phyloP scores from a whole-genome alignment of 2,113 vertebrate genomes.

The Centropus bengalensis region DNA sequence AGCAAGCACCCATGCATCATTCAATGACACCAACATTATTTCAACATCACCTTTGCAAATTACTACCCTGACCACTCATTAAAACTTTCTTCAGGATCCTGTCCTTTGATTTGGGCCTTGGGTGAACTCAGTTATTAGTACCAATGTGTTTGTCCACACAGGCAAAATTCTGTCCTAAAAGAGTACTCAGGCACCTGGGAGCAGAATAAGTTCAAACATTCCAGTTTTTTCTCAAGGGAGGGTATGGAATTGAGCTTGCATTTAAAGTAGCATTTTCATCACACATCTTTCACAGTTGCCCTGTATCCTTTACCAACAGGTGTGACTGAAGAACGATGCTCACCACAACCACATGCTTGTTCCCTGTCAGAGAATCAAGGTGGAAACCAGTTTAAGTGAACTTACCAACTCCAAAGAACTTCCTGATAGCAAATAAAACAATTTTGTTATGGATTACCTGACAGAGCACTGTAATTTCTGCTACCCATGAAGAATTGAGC shows the following conservation, averaged over 20 bases:
- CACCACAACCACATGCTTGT: accelerated
- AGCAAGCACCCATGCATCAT: neutral
- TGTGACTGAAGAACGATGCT: neutral
- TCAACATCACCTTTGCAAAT: neutral
- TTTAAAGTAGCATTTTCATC: neutral
- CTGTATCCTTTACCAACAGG: neutral
- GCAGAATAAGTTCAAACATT: neutral
- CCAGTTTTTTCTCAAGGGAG: neutral
- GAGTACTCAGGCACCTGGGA: neutral
- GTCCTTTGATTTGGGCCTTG: neutral
- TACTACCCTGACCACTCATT: neutral
- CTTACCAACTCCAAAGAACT: neutral
- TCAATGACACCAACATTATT: neutral
- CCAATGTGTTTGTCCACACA: neutral
- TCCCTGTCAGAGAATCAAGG: neutral
- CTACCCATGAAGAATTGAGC: neutral
- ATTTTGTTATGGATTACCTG: neutral
- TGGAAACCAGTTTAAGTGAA: neutral
- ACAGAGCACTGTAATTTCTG: neutral
- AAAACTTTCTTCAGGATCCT: neutral
- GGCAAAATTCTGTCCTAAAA: neutral
- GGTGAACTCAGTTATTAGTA: neutral
- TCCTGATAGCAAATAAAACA: neutral
- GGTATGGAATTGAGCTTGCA: neutral
- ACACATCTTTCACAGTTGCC: neutral